These are phyloP conservation scores for Thripadectes ignobilis DNA, from an alignment of 2,797 vertebrate species.

Conservation along the genomic window DNA sequence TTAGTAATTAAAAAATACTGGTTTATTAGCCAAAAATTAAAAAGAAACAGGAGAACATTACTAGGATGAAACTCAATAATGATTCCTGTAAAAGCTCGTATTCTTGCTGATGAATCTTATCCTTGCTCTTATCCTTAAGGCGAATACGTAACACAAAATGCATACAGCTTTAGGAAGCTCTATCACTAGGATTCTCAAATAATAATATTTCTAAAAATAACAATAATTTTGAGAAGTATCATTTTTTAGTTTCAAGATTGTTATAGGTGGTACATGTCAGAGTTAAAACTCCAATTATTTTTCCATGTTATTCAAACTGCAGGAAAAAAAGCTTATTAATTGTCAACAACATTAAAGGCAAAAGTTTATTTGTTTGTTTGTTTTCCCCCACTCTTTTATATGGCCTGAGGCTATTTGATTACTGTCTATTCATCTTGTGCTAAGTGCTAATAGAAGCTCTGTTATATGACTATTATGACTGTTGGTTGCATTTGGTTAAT, in stretches of 20 bases:
- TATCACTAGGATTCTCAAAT: neutral
- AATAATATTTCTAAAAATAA: neutral
- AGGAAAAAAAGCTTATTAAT: neutral
- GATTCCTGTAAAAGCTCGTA: neutral
- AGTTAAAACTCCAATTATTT: conserved; percentile 36
- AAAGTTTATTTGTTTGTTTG: neutral
- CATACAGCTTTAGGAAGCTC: neutral
- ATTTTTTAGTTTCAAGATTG: neutral
- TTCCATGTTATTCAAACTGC: neutral
- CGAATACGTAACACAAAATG: neutral
- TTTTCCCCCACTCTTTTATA: neutral
- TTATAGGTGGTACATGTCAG: neutral
- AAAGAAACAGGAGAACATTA: neutral
- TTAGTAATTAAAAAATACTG: neutral
- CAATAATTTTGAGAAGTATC: neutral
- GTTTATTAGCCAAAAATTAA: neutral
- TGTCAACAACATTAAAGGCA: conserved; percentile 38
- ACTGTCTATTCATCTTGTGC: conserved; percentile 35
- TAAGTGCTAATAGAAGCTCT: conserved; percentile 54
- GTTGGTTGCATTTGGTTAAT: conserved; percentile 20
- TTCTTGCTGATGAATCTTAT: neutral
- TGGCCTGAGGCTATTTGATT: conserved; percentile 10
- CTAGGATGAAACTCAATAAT: neutral
- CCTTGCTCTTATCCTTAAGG: neutral
- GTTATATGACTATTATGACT: conserved; percentile 38